phyloP scores from a whole-genome alignment of 2,888 invertebrate genomes.

The Amorpha juglandis region DNA sequence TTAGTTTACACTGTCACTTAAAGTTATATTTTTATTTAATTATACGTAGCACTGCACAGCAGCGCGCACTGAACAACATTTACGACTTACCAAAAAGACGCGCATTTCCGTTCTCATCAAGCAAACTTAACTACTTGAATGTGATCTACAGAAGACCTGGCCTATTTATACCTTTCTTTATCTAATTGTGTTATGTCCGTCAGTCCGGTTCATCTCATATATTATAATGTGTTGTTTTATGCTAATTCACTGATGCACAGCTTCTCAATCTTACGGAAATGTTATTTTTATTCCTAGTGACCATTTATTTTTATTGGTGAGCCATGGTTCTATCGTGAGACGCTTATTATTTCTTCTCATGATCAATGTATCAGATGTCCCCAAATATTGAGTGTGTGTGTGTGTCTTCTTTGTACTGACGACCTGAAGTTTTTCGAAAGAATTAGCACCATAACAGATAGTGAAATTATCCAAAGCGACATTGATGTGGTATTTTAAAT shows the following conservation, averaged over 20 bases:
- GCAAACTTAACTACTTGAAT: slow-evolving; percentile 67
- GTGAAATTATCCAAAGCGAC: too few species aligned
- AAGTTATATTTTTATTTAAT: slow-evolving; percentile 21
- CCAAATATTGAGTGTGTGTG: too few species aligned
- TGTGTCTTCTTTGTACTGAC: too few species aligned
- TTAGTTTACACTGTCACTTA: not conserved
- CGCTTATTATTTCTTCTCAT: too few species aligned
- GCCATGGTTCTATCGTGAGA: too few species aligned
- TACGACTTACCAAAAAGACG: slow-evolving; percentile 66
- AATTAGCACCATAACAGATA: too few species aligned
- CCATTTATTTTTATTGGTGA: too few species aligned
- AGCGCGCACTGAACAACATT: slow-evolving; percentile 22
- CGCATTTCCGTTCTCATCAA: slow-evolving; percentile 73
- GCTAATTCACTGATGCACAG: slow-evolving; percentile 62
- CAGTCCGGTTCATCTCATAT: slow-evolving; percentile 66
- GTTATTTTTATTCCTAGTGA: not conserved
- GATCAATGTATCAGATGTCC: too few species aligned
- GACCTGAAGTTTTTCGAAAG: too few species aligned
- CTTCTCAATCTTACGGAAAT: slow-evolving; percentile 64
- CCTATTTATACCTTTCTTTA: slow-evolving; percentile 79
- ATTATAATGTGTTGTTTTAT: slow-evolving; percentile 65
- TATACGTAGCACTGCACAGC: slow-evolving; percentile 29
- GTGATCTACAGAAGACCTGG: slow-evolving; percentile 64
- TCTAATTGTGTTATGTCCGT: slow-evolving; percentile 68
- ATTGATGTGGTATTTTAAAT: too few species aligned